Base-by-base conservation (phyloP, 2,113 vertebrate genomes). In the Calypte anna region DNA sequence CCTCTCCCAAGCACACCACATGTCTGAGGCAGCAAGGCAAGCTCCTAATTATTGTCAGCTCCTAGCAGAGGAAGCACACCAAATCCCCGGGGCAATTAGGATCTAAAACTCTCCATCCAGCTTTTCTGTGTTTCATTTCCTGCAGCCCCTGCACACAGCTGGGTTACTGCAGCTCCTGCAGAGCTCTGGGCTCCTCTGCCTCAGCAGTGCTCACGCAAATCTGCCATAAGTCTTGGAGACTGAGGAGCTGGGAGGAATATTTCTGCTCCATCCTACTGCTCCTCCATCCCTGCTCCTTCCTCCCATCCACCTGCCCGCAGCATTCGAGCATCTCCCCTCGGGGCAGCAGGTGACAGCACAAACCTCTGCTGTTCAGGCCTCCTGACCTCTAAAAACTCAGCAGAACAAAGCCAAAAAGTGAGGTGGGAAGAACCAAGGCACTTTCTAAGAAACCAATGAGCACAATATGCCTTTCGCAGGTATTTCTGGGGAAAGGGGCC, bases 71-170 rank as follows among this genome's bases (percentile, higher is more conserved):
- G 94, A 93, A 83, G 40, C 80, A 50, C 61, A 81, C 64, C 81
- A 81, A 79, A 87, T 85, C 91, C 92, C 80, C 0, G 2, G 76
- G 76, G 77, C 95, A 96, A 82, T 84, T 61, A 87, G 83, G 66
- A 91, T 68, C 77, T 83, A 2, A 88, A 84, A 62, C 33, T 75
- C 91, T 88, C 89, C 91, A 82, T 90, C 38, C 84, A 91, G 81
- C 83, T 53, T 22, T 57, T 24, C 88, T 67, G 92, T 24, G 86
- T 93, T 83, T 90, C 88, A 92, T 96, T 95, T 96, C 94, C 94
- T 93, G 80, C 88, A 93, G 95, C 82, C 79, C 86, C 83, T 16
- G 73, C 1, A 7, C 77, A n/a, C 83, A 68, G 92, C 91, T 83
- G 94, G 91, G 80, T 73, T 19, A 20, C 43, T 4, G 73, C 80